phyloP scores from a whole-genome alignment of 2,113 vertebrate genomes.

The Gobio gobio region DNA sequence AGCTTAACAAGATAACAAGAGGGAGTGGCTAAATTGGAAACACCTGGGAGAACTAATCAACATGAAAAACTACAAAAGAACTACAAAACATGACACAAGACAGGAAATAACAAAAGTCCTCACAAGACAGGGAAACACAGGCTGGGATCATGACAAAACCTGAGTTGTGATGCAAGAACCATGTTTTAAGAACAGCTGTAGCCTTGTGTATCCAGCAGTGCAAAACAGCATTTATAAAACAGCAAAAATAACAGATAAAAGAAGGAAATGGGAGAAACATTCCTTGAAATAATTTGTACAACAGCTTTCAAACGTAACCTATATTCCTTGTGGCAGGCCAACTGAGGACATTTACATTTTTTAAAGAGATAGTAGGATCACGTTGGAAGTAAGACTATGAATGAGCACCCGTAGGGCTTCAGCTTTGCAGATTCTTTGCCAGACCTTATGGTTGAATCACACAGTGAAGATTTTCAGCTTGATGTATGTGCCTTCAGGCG shows the following conservation, averaged over 20 bases:
- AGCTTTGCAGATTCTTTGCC: neutral
- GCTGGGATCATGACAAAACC: too few relatives aligned
- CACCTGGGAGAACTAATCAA: too few relatives aligned
- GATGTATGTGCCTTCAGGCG: conserved; percentile 10
- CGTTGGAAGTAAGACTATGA: conserved; percentile 9
- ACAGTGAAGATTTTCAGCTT: conserved; percentile 3
- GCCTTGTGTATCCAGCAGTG: neutral
- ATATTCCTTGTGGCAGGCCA: neutral
- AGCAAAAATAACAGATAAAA: neutral
- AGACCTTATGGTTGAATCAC: conserved; percentile 18
- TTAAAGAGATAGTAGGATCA: neutral
- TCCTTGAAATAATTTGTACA: neutral
- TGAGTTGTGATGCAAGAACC: neutral
- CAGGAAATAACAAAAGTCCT: too few relatives aligned
- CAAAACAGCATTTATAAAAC: neutral
- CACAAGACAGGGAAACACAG: too few relatives aligned
- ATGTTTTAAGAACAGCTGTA: neutral
- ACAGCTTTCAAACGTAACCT: neutral
- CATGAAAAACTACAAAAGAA: too few relatives aligned
- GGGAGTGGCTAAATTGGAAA: too few relatives aligned
- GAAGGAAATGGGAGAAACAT: neutral
- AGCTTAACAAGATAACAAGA: too few relatives aligned
- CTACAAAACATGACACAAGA: too few relatives aligned
- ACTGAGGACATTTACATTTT: neutral
- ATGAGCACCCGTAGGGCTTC: neutral